Evolutionary conservation across 2,113 vertebrate genomes (phyloP), one percentile per base, ranked within the genome.

Genomic region (Etheostoma spectabile): DNA sequence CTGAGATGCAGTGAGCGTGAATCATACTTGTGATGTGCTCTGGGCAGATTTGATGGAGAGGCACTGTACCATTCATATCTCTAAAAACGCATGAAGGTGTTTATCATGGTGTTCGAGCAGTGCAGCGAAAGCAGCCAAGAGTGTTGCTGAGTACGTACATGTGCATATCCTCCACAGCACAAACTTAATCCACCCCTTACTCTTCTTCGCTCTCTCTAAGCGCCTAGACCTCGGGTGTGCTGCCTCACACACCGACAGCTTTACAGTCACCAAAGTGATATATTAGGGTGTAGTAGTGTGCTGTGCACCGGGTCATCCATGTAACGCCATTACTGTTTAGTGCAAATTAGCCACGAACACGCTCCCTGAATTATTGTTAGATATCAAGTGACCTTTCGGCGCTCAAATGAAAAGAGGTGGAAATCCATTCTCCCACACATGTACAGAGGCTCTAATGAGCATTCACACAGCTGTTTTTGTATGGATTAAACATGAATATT

Each of bases 311-410:
- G 83, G 88, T 87, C 86, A 42, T 5, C 84, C 78, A 21, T 81
- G 77, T 83, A 64, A 82, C 13, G 63, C 82, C 84, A 75, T 91
- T 83, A 89, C 88, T 91, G 90, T 88, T 91, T 85, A 86, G 90
- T 71, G 80, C 87, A 92, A 92, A 93, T 93, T 90, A 91, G 87
- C 86, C 80, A 68, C 84, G 86, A 84, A 93, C 85, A 74, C 61
- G 75, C 75, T 64, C 63, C 82, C 79, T 83, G 86, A 86, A 88
- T 92, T 80, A 90, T 70, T 78, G 89, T 92, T 83, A 74, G 83
- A 77, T 85, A 57, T 68, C 65, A 79, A 57, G 79, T 91, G 87
- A 90, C 84, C 90, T 92, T 89, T 94, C 52, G 15, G 79, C 63
- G 49, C 49, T 71, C 49, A 61, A 81, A 76, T 61, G 62, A 85